These are phyloP conservation scores for Pantelozetes paolii DNA, from an alignment of 2,888 invertebrate species.

Conservation along the genomic window DNA sequence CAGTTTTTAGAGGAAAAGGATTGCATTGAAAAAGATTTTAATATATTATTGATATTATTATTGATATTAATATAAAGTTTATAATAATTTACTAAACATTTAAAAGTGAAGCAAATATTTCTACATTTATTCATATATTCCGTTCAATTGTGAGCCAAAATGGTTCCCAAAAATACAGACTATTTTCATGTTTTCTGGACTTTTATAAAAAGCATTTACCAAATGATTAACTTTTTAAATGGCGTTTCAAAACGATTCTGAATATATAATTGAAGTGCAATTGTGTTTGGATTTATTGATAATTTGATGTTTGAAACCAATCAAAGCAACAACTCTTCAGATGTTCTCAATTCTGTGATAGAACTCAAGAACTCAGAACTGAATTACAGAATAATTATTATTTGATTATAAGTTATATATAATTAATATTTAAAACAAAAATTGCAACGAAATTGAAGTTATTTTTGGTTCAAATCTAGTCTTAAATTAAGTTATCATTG, in stretches of 20 bases:
- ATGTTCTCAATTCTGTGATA: slow-evolving; percentile 37
- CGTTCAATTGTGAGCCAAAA: slow-evolving; percentile 4
- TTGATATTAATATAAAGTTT: slow-evolving; percentile 12
- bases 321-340: slow-evolving; percentile 17
- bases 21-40: not conserved
- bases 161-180: slow-evolving; percentile 16
- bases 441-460: slow-evolving; percentile 24
- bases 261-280: slow-evolving; percentile 35
- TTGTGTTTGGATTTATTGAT: slow-evolving; percentile 25
- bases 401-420: not conserved
- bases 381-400: slow-evolving; percentile 27
- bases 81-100: slow-evolving; percentile 19
- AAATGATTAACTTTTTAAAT: slow-evolving; percentile 30
- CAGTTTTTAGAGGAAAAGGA: not conserved
- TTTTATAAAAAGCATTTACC: slow-evolving; percentile 29
- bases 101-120: slow-evolving; percentile 27
- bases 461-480: slow-evolving; percentile 29
- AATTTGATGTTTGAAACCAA: slow-evolving; percentile 20
- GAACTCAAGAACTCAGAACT: too few relatives aligned
- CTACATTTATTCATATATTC: slow-evolving; percentile 18
- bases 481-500: slow-evolving; percentile 2
- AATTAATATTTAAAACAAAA: slow-evolving; percentile 11
- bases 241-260: slow-evolving; percentile 18
- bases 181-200: slow-evolving; percentile 25
- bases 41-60: not conserved